phyloP scores from a whole-genome alignment of 1,140 invertebrate species.

The Drosophila nannoptera region DNA sequence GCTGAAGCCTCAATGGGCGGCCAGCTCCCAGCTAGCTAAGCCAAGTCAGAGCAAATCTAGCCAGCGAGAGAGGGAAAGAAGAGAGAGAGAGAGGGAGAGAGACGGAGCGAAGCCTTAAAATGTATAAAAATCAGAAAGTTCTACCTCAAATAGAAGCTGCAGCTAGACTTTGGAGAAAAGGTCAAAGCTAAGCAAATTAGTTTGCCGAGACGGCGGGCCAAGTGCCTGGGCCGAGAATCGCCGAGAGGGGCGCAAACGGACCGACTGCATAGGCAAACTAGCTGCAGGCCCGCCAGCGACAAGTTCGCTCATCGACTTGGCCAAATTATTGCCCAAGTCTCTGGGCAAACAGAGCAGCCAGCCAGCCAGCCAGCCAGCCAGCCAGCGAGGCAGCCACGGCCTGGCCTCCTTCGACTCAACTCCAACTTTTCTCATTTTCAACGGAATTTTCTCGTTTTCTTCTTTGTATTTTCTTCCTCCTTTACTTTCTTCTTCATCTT shows the following conservation, averaged over 20 bases:
- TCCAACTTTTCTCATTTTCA: constrained; percentile 49
- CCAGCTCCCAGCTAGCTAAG: no score
- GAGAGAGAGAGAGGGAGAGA: no score
- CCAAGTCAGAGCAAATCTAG: no score
- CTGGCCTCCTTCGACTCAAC: constrained; percentile 7
- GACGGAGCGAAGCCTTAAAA: no score
- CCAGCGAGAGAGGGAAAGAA: no score
- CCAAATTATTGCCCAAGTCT: constrained; percentile 8
- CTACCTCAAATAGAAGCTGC: background rate
- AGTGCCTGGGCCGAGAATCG: background rate
- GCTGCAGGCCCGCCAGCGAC: constrained; percentile 16
- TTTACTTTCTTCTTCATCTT: background rate
- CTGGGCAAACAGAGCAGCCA: constrained; percentile 18
- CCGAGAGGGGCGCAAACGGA: background rate
- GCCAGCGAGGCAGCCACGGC: no score
- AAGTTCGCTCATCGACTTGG: constrained; percentile 13
- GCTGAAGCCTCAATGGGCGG: no score
- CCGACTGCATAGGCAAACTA: constrained; percentile 11
- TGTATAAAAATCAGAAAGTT: no score
- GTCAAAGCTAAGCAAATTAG: constrained; percentile 36
- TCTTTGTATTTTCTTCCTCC: background rate
- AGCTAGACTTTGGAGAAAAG: constrained; percentile 7
- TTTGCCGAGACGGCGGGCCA: constrained; percentile 13
- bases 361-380: no score
- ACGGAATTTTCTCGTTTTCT: constrained; percentile 41